Base-by-base conservation (phyloP, 1,140 invertebrate species). In the Popillia japonica region DNA sequence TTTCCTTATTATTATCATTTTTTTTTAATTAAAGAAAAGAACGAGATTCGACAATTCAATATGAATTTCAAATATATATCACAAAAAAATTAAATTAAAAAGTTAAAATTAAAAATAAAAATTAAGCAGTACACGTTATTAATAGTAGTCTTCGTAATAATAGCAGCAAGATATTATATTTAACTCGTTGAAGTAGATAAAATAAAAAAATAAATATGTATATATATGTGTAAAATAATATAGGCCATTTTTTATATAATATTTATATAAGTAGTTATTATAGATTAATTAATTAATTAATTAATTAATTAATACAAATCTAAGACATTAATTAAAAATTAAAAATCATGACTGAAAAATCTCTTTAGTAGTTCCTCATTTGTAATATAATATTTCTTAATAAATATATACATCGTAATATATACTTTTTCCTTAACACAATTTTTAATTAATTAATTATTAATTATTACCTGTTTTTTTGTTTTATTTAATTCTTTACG, bases 191-290 rank as follows among this genome's bases (percentile, higher is more conserved):
- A 55, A 55, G 14, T 55, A 55, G 48, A 55, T n/a, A 55, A 44
- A 11, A 44, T 2, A 44, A 3, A 44, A 44, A 44, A 44, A 44
- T 3, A 44, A 3, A 44, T 3, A 44, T n/a, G 2, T 9, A 8
- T 55, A 55, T n/a, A 55, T 55, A 55, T 17, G n/a, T n/a, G 48
- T n/a, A 55, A 55, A n/a, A 55, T 55, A 55, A 55, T n/a, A 55
- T 55, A 55, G 48, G 48, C 48, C 48, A 55, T 55, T 6, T 55
- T 55, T 55, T n/a, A 34, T 34, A n/a, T 55, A 44, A 44, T 55
- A 55, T n/a, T 55, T n/a, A 17, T 14, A 55, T 55, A 55, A 55
- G 48, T 55, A 48, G 44, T 48, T 11, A 2, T 48, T 48, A 42
- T 6, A 44, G 42, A 44, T 1, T 11, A 3, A 11, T 11, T 44